Percentiles rank a stretch among this genome's conserved stretches.
Conservation (phyloP, 2,888 invertebrate genomes). For the Elmis aenea region DNA sequence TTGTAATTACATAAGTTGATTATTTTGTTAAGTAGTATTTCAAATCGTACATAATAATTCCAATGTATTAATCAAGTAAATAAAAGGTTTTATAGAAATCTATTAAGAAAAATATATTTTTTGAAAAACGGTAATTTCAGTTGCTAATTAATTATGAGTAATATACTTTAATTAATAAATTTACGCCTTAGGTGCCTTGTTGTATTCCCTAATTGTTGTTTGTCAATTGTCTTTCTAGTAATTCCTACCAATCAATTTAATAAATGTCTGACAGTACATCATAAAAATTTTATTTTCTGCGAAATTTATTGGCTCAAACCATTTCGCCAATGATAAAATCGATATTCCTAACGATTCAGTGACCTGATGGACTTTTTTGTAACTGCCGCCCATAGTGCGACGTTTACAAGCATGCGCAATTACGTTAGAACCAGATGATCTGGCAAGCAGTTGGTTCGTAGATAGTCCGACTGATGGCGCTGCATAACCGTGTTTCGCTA, state of each 20-base stretch:
- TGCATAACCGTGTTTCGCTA: conserved; percentile 6
- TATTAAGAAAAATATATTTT: conserved; percentile 3
- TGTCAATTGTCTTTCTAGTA: too few species aligned
- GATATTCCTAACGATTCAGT: too few species aligned
- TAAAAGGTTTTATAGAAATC: conserved; percentile 20
- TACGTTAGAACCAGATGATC: conserved; percentile 7
- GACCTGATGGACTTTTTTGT: too few species aligned
- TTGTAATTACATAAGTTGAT: conserved; percentile 29
- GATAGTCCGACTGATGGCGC: conserved; percentile 15
- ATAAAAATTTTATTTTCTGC: too few species aligned
- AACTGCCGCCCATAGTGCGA: background rate
- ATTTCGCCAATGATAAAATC: too few species aligned
- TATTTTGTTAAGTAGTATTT: conserved; percentile 26
- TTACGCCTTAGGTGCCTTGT: too few species aligned
- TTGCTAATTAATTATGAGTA: too few species aligned
- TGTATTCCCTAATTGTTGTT: too few species aligned
- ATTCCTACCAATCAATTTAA: too few species aligned
- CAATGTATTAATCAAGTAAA: conserved; percentile 21
- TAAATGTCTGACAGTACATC: too few species aligned
- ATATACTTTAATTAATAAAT: too few species aligned
- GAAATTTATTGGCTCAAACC: too few species aligned
- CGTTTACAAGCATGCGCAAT: background rate
- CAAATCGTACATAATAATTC: conserved; percentile 20
- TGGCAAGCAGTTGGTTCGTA: conserved; percentile 6
- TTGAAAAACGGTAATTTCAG: conserved; percentile 1